Percentiles rank a stretch among this genome's conserved stretches.
Evolutionary conservation across 2,797 vertebrate species (phyloP).

Genomic region (Salarias fasciatus): DNA sequence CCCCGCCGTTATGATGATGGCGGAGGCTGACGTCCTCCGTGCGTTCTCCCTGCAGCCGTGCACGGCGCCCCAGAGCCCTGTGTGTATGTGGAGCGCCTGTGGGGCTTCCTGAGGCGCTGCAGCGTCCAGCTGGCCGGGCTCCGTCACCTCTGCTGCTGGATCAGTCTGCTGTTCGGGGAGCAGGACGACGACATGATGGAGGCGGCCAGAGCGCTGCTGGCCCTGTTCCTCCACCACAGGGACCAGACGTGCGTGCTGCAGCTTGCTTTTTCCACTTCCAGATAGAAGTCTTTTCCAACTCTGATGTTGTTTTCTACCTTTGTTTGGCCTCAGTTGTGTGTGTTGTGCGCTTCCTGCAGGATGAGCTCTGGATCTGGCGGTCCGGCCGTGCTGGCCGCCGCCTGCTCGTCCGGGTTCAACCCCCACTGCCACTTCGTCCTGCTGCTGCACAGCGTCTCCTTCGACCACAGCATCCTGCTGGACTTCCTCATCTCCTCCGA

Average conservation of each 20-base stretch:
- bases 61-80: conserved; percentile 9
- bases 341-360: conserved; percentile 36
- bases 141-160: conserved; percentile 86
- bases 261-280: too few species aligned
- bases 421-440: conserved; percentile 93
- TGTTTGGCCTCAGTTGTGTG: too few species aligned
- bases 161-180: conserved; percentile 88
- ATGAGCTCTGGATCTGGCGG: conserved; percentile 7
- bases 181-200: conserved; percentile 98
- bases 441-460: conserved; percentile 86
- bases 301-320: too few species aligned
- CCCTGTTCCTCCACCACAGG: conserved; percentile 83
- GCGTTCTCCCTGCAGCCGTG: conserved; percentile 34
- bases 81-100: conserved; percentile 62
- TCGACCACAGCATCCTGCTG: conserved; percentile 90
- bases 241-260: conserved; percentile 16
- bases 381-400: not conserved
- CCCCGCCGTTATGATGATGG: too few species aligned
- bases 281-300: too few species aligned
- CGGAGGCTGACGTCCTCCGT: too few species aligned
- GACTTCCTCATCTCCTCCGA: conserved; percentile 96
- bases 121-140: conserved; percentile 36
- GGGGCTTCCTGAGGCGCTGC: conserved; percentile 81
- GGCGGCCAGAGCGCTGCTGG: conserved; percentile 84
- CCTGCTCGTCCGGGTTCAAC: conserved; percentile 84